Conservation (phyloP, 1,140 invertebrate genomes). For the Drosophila arizonae region DNA sequence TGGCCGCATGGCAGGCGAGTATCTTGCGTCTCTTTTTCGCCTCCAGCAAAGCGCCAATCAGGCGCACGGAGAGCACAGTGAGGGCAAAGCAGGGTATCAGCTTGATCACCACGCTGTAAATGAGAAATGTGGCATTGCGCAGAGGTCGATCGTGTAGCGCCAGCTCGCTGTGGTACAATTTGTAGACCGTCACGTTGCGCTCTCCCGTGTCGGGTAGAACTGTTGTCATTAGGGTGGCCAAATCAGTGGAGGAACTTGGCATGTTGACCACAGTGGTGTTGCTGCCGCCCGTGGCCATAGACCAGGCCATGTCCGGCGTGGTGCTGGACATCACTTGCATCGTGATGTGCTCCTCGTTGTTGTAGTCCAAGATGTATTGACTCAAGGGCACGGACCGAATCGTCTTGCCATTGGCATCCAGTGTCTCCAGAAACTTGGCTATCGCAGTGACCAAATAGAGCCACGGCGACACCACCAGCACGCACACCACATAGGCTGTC, state of each 20-base stretch:
- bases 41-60: slow-evolving; percentile 90
- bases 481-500: slow-evolving; percentile 91
- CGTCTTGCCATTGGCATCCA: slow-evolving; percentile 83
- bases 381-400: slow-evolving; percentile 62
- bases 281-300: not conserved
- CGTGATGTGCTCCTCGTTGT: slow-evolving; percentile 50
- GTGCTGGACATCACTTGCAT: slow-evolving; percentile 71
- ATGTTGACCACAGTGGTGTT: slow-evolving; percentile 36
- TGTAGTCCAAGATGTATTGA: slow-evolving; percentile 71
- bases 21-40: slow-evolving; percentile 90
- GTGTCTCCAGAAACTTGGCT: slow-evolving; percentile 75
- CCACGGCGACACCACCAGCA: slow-evolving; percentile 91
- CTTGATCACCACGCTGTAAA: slow-evolving; percentile 93
- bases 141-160: slow-evolving; percentile 66
- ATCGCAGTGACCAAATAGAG: slow-evolving; percentile 90
- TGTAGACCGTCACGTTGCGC: slow-evolving; percentile 73
- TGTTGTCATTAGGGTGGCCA: slow-evolving; percentile 14
- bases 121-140: slow-evolving; percentile 89
- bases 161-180: slow-evolving; percentile 62
- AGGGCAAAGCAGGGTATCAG: slow-evolving; percentile 91
- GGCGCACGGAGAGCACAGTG: slow-evolving; percentile 90
- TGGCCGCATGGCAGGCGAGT: slow-evolving; percentile 84
- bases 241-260: slow-evolving; percentile 28
- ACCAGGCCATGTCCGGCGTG: slow-evolving; percentile 56
- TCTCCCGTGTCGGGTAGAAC: not conserved